A percentile compares a stretch with the other conserved stretches of the same genome.
Evolutionary conservation across 2,797 vertebrate genomes (phyloP).

Genomic region (Hydrocynus forskahlii): DNA sequence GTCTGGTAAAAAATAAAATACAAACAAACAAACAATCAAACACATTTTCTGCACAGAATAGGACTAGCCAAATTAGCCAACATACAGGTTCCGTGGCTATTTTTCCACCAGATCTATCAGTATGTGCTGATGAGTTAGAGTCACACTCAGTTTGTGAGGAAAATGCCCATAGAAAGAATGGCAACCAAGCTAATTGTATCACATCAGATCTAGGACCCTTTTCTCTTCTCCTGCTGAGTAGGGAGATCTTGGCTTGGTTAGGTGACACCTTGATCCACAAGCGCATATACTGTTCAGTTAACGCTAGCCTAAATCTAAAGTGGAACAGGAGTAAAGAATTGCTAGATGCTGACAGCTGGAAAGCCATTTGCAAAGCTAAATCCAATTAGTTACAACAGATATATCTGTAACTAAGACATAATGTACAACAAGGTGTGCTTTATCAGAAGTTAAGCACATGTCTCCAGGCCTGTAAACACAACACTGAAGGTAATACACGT

Average conservation of each 20-base stretch:
- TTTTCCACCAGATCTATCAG: neutral
- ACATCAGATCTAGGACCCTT: neutral
- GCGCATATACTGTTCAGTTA: neutral
- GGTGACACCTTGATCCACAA: too few species aligned
- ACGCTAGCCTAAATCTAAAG: neutral
- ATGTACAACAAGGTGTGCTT: neutral
- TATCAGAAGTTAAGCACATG: neutral
- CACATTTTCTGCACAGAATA: constrained; percentile 6
- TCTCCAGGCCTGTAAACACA: neutral
- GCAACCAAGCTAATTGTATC: neutral
- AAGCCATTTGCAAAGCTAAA: constrained; percentile 25
- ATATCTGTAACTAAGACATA: constrained; percentile 9
- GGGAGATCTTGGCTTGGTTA: too few species aligned
- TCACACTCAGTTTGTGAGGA: neutral
- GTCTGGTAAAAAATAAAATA: neutral
- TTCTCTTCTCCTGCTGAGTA: neutral
- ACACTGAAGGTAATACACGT: constrained; percentile 5
- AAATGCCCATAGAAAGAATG: neutral
- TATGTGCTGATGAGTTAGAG: neutral
- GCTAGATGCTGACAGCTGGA: constrained; percentile 12
- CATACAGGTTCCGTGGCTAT: neutral
- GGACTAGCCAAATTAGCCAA: neutral
- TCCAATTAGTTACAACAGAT: constrained; percentile 24
- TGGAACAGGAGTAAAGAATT: neutral
- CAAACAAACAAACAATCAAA: constrained; percentile 13